Conservation (phyloP, 64 coral and sea anemone genomes). For the Montipora sp. region DNA sequence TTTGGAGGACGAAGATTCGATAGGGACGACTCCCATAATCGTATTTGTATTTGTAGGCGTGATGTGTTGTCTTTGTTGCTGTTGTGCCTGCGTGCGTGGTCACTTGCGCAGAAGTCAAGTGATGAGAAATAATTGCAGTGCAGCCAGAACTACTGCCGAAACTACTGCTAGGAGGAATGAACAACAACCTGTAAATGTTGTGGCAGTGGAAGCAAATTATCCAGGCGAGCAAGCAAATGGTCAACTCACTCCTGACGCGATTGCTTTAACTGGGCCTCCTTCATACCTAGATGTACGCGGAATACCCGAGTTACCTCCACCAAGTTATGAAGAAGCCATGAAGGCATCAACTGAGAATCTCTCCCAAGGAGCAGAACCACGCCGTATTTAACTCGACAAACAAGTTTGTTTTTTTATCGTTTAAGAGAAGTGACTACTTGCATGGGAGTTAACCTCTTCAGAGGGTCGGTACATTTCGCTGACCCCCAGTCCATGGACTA, state of each 20-base stretch:
- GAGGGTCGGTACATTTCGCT: too few species aligned
- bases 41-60: neutral
- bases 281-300: neutral
- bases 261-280: neutral
- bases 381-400: neutral
- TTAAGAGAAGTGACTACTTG: too few species aligned
- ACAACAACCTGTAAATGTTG: neutral
- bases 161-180: neutral
- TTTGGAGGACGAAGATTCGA: neutral
- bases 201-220: neutral
- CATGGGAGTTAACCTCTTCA: too few species aligned
- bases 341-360: neutral
- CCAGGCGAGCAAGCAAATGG: neutral
- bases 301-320: neutral
- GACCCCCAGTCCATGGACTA: too few species aligned
- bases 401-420: neutral
- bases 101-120: neutral
- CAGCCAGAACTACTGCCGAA: neutral
- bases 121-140: neutral
- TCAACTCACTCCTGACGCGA: neutral
- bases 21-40: neutral
- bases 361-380: neutral
- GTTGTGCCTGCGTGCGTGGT: neutral
- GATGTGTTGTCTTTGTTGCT: neutral
- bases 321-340: constrained; percentile 13